Evolutionary conservation across 2,113 vertebrate genomes (phyloP), one percentile per base, ranked within the genome.

Genomic region (Xiphorhynchus elegans): DNA sequence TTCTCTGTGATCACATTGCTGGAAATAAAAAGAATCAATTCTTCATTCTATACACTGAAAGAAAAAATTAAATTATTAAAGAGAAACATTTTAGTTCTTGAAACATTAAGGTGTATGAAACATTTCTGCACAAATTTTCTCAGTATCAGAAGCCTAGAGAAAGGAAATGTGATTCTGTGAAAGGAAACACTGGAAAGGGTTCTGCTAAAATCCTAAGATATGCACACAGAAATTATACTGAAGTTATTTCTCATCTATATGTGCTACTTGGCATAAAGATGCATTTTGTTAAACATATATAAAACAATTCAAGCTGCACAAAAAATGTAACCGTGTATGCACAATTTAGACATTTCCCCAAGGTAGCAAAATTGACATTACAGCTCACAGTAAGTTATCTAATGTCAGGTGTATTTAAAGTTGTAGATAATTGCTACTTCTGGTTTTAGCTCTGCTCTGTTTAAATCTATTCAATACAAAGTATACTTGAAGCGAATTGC

Each of bases 401-500:
- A 63, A 87, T 46, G 6, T 44, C 75, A 37, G 21, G 20, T 94
- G 5, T 70, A 67, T 87, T 90, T 80, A 82, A 91, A 85, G 11
- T 31, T 83, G 17, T 42, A 46, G 7, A 8, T 62, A 88, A 66
- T 70, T 19, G 67, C 31, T 72, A 23, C 49, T 89, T 92, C 62
- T 84, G 20, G 1, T 66, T 94, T 93, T 75, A 78, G 28, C 17
- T 68, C 16, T 89, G 9, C 26, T 94, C 55, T 93, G 20, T 93
- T 92, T 89, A 91, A 90, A 85, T 87, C 49, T 87, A 96, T 64
- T 60, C 35, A 84, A 78, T 35, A 93, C 16, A 91, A 89, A 96
- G 87, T 93, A 72, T 58, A 80, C 60, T 53, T 88, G 31, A 11
- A 35, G 28, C 90, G 15, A 95, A 29, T 91, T 89, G 46, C 63